Evolutionary conservation across 2,113 vertebrate genomes (phyloP).

Genomic region (Crocuta crocuta): DNA sequence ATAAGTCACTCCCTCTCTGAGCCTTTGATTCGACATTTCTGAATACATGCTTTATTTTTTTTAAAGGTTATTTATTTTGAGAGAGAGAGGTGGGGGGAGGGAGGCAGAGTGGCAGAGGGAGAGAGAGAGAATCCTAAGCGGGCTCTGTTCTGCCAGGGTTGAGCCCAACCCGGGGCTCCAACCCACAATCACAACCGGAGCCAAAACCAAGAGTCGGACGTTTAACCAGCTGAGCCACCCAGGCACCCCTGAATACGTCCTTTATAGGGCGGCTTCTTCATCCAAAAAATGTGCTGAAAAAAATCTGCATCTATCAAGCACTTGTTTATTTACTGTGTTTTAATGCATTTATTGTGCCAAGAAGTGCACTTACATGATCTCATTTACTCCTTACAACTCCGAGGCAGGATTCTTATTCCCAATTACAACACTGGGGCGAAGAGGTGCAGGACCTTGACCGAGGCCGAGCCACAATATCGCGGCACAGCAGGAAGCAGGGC

Average conservation of each 20-base stretch:
- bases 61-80: too few relatives aligned
- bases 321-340: background rate
- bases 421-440: background rate
- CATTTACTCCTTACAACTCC: accelerated
- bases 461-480: accelerated
- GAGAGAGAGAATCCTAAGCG: too few relatives aligned
- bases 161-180: too few relatives aligned
- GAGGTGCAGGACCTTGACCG: background rate
- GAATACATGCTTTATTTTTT: background rate
- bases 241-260: too few relatives aligned
- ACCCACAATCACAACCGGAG: too few relatives aligned
- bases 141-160: too few relatives aligned
- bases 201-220: too few relatives aligned
- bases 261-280: background rate
- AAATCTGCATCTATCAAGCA: background rate
- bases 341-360: accelerated
- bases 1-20: background rate
- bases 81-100: too few relatives aligned
- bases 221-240: too few relatives aligned
- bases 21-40: background rate
- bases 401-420: background rate
- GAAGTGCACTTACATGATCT: background rate
- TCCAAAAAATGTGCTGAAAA: background rate
- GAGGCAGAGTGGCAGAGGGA: too few relatives aligned
- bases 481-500: background rate